These are phyloP conservation scores for Montifringilla adamsi DNA, from an alignment of 2,113 vertebrate species.

Conservation along the genomic window DNA sequence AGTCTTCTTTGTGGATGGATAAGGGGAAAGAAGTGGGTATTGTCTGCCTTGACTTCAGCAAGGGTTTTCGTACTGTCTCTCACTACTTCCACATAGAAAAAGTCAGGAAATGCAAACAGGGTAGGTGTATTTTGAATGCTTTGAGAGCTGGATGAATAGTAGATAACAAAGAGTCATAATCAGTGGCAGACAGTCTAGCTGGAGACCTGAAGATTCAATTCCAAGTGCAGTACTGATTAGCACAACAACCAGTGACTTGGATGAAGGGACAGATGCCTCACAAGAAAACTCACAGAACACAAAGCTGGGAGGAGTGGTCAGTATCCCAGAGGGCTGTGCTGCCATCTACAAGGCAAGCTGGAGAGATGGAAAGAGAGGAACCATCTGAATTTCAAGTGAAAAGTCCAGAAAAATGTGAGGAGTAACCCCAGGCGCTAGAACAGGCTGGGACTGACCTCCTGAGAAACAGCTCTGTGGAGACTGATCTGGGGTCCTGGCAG, in stretches of 20 bases:
- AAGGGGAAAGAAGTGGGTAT: neutral
- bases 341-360: neutral
- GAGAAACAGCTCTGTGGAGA: neutral
- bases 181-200: neutral
- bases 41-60: neutral
- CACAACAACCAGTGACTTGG: neutral
- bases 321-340: neutral
- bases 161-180: neutral
- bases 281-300: neutral
- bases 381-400: neutral
- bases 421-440: neutral
- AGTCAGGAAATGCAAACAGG: neutral
- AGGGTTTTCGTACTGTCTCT: neutral
- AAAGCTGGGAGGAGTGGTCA: neutral
- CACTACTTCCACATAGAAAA: neutral
- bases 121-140: neutral
- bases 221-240: neutral
- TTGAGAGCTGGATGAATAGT: neutral
- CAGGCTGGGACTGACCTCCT: neutral
- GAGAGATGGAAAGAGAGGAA: neutral
- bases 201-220: neutral
- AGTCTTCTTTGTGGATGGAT: too few species aligned
- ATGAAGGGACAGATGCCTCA: neutral
- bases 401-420: neutral
- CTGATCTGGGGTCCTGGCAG: neutral